phyloP scores from a whole-genome alignment of 1,140 invertebrate genomes.

The Saxidomus purpurata region DNA sequence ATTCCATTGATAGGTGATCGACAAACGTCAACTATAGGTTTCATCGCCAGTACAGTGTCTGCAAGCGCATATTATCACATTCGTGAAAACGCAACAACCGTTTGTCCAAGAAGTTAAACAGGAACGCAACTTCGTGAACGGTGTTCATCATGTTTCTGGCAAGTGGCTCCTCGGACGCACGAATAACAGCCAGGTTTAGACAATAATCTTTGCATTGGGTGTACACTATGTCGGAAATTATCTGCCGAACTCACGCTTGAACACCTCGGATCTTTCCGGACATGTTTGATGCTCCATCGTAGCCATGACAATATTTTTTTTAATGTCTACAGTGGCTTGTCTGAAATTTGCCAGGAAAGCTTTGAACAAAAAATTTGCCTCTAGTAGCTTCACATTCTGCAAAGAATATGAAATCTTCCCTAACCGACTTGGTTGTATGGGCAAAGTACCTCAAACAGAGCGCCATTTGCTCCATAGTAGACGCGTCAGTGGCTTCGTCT shows the following conservation, averaged over 20 bases:
- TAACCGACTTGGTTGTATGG: constrained; percentile 22
- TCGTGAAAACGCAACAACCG: not conserved
- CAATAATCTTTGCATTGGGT: not conserved
- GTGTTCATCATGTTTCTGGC: constrained; percentile 25
- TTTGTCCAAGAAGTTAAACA: not conserved
- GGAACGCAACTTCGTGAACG: not conserved
- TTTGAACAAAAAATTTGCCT: too few species aligned
- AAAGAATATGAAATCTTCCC: constrained; percentile 15
- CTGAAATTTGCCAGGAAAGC: too few species aligned
- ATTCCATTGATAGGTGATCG: not conserved
- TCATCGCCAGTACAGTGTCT: not conserved
- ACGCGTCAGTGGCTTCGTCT: constrained; percentile 25
- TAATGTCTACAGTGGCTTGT: not conserved
- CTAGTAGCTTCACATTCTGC: constrained; percentile 20
- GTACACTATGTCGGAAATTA: constrained; percentile 4
- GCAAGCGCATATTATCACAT: not conserved
- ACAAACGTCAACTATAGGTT: not conserved
- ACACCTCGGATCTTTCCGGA: not conserved
- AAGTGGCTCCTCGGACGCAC: too few species aligned
- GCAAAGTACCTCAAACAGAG: not conserved
- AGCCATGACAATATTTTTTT: not conserved
- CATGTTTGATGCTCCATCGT: constrained; percentile 5
- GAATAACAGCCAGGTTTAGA: too few species aligned
- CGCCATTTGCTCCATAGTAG: too few species aligned
- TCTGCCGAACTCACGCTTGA: constrained; percentile 6